Evolutionary conservation across 1,140 invertebrate species (phyloP).

Genomic region (Platyura marginata): DNA sequence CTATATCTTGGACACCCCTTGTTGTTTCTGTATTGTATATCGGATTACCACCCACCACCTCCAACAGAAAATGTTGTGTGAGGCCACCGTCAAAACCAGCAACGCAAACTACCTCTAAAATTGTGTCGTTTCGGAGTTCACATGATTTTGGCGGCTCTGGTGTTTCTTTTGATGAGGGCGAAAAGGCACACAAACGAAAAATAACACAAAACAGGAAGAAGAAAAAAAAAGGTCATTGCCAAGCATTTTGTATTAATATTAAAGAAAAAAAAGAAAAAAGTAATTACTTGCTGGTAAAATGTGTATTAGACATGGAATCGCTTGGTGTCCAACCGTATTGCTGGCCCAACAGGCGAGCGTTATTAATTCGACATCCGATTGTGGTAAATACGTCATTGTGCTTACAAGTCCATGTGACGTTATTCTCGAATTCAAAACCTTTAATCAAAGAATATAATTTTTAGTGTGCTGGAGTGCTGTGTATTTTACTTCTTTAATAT

Average conservation of each 20-base stretch:
- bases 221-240: neutral
- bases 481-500: no score
- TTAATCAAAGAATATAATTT: no score
- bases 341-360: constrained; percentile 71
- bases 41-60: constrained; percentile 48
- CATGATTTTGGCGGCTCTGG: constrained; percentile 52
- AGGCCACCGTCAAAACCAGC: constrained; percentile 65
- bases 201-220: neutral
- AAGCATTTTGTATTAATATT: constrained; percentile 16
- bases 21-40: constrained; percentile 19
- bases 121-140: constrained; percentile 40
- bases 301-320: constrained; percentile 60
- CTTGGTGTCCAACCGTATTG: constrained; percentile 63
- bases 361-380: constrained; percentile 48
- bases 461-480: no score
- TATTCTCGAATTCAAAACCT: constrained; percentile 32
- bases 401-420: constrained; percentile 44
- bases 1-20: constrained; percentile 25
- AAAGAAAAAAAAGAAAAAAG: no score
- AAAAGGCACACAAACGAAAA: neutral
- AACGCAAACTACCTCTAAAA: constrained; percentile 52
- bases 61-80: constrained; percentile 62
- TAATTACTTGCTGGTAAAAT: constrained; percentile 66
- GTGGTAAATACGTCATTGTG: constrained; percentile 42
- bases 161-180: no score